phyloP scores from a whole-genome alignment of 2,888 invertebrate species.

The Prosopocoilus inquinatus region DNA sequence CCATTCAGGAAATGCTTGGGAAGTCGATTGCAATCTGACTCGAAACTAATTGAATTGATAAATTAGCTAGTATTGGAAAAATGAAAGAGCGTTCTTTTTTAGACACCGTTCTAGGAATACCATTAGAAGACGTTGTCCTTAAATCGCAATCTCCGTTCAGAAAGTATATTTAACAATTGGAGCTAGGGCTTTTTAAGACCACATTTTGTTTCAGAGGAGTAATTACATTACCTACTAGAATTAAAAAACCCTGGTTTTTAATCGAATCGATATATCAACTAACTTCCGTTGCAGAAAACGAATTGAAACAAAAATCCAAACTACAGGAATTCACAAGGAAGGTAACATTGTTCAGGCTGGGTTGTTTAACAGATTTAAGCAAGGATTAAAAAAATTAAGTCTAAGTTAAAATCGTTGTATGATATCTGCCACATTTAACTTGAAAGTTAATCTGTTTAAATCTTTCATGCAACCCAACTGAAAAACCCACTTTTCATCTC shows the following conservation, averaged over 20 bases:
- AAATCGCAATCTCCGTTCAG: conserved; percentile 57
- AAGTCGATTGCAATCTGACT: too few species aligned
- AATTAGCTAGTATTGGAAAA: too few species aligned
- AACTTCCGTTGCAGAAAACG: conserved; percentile 53
- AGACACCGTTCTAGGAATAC: conserved; percentile 58
- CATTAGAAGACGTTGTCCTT: conserved; percentile 40
- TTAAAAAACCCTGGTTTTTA: conserved; percentile 58
- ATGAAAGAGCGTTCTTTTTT: conserved; percentile 23
- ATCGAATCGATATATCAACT: conserved; percentile 56
- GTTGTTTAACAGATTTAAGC: too few species aligned
- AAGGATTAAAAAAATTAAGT: too few species aligned
- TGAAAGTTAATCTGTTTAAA: too few species aligned
- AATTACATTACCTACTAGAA: conserved; percentile 52
- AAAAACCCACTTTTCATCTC: too few species aligned
- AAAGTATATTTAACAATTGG: conserved; percentile 48
- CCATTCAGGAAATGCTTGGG: too few species aligned
- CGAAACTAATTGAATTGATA: too few species aligned
- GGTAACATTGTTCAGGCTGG: too few species aligned
- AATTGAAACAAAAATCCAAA: conserved; percentile 54
- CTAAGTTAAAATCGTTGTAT: too few species aligned
- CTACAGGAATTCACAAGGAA: conserved; percentile 52
- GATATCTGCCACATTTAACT: too few species aligned
- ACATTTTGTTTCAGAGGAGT: conserved; percentile 52
- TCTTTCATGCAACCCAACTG: too few species aligned
- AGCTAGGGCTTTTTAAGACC: conserved; percentile 10